phyloP scores from a whole-genome alignment of 2,888 invertebrate species.

The Crossocerus cetratus region DNA sequence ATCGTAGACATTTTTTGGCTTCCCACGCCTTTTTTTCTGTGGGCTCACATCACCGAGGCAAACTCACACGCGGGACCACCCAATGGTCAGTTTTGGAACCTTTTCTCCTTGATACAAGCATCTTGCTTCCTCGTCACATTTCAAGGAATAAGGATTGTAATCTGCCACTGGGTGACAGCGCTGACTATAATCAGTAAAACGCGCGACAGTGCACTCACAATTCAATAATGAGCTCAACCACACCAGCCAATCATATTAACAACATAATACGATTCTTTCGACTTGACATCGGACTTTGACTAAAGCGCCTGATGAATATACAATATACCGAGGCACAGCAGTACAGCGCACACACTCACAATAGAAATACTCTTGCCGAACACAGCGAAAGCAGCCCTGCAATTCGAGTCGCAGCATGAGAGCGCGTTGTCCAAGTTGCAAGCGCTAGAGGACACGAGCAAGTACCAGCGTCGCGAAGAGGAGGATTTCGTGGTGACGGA shows the following conservation, averaged over 20 bases:
- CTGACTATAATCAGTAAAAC: neutral
- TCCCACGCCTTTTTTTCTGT: slow-evolving; percentile 6
- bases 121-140: no score
- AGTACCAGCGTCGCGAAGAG: slow-evolving; percentile 88
- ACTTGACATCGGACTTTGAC: no score
- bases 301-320: neutral
- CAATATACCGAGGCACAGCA: neutral
- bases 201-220: no score
- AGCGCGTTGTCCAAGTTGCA: slow-evolving; percentile 91
- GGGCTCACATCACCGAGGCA: neutral
- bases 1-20: slow-evolving; percentile 22
- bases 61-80: neutral
- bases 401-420: slow-evolving; percentile 93
- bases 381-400: slow-evolving; percentile 90
- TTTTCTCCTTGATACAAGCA: no score
- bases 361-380: slow-evolving; percentile 57
- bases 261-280: neutral
- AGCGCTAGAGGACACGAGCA: slow-evolving; percentile 89
- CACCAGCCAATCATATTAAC: no score
- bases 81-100: no score
- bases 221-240: no score
- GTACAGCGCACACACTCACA: slow-evolving; percentile 13
- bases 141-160: no score
- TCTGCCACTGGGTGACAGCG: no score
- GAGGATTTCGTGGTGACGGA: slow-evolving; percentile 89